Evolutionary conservation across 1,140 invertebrate species (phyloP), one percentile per base, ranked within the genome.

Genomic region (Arctopsyche grandis): DNA sequence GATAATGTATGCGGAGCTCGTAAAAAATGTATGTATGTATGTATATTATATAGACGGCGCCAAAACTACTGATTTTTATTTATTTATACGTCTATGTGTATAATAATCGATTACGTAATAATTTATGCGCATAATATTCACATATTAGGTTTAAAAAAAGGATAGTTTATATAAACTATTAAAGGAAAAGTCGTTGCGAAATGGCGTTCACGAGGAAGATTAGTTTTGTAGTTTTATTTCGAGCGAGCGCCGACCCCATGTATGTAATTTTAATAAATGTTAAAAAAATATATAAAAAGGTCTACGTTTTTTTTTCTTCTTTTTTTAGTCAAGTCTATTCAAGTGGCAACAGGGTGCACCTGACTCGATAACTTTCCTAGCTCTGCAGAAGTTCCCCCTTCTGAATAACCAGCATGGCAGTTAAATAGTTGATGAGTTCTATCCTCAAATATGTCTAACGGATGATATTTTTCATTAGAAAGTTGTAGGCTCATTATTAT

Each of bases 291-390:
- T 38, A 38, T n/a, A 66, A 66, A 22, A 14, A 12, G 63, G 21
- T 66, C 63, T 10, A 12, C 9, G 21, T 66, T 66, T 66, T 66
- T 66, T 66, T 22, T 38, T 38, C 29, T 7, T 38, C 56, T 1
- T n/a, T n/a, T n/a, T n/a, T n/a, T n/a, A n/a, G 5, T 0, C 19
- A 66, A n/a, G 21, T 26, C 63, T 66, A 66, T 66, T 66, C 19
- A 29, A 22, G 63, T 19, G 19, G 63, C 63, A 66, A 66, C 24
- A 66, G 63, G 63, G 63, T 66, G 63, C 63, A 66, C 63, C 63
- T 66, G 63, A 66, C 63, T 60, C 56, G 14, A 21, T 60, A 60
- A 26, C 63, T 66, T 66, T 66, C 63, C n/a, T 22, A 22, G 48
- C 10, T 38, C 29, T 38, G 29, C 1, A 38, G 56, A 21, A 19